Evolutionary conservation across 23 tunicate genomes (phyloP), one percentile per base, ranked within the genome.

Genomic region (Diplosoma virens): DNA sequence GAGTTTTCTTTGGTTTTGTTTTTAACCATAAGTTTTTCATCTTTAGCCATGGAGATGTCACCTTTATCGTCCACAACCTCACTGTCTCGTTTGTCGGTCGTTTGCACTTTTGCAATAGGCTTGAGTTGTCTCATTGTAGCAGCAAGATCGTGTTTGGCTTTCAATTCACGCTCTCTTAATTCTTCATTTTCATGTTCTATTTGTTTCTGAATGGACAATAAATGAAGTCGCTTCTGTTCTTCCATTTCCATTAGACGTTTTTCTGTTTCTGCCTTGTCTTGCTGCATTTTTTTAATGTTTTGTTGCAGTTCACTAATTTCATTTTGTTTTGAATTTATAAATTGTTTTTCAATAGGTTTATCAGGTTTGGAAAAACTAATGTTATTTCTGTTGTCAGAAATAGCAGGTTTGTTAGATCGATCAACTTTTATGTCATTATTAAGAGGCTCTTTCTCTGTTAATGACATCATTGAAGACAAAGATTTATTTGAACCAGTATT

Each of bases 81-180:
- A 45, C 16, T 16, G 16, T 16, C 52, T 45, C 14, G 52, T 45
- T 45, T 45, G 52, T 45, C 16, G 52, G 16, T 45, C n/a, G n/a
- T n/a, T n/a, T n/a, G n/a, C n/a, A n/a, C n/a, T n/a, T n/a, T n/a
- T n/a, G n/a, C n/a, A n/a, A n/a, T 56, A 6, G 69, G 69, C 75
- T 68, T 68, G 24, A n/a, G 29, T 6, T 28, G 79, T 53, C 96
- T 59, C 96, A 84, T 84, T 33, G 79, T 36, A 3, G 33, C 77
- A 7, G 90, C 97, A 41, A 84, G 82, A 2, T 90, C 85, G 0
- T 74, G 72, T 55, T 90, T 79, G 0, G 86, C 90, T 58, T 90
- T 46, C 41, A 34, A 31, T 29, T 76, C 67, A 22, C 32, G 58
- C 60, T 52, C 73, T n/a, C 79, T 74, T 4, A 46, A 31, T 28